Conservation (phyloP, 2,888 invertebrate species). For the Patella pellucida region DNA sequence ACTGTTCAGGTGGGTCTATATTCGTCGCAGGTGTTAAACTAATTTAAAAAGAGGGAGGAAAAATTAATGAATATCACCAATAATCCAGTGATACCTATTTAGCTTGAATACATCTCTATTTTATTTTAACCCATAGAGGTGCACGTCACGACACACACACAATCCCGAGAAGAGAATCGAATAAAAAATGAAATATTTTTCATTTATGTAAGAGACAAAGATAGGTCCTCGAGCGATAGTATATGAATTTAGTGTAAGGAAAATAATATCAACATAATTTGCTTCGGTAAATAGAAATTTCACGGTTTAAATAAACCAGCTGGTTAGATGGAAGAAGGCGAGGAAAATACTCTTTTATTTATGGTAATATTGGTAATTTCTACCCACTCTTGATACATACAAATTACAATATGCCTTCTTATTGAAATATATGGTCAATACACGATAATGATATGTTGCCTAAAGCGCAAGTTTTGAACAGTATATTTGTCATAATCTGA, state of each 20-base stretch:
- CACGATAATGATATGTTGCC: slow-evolving; percentile 10
- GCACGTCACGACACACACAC: not conserved
- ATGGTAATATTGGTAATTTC: not conserved
- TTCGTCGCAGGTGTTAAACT: not conserved
- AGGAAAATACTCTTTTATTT: slow-evolving; percentile 1
- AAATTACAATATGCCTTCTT: not conserved
- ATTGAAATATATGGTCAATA: not conserved
- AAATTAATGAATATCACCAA: slow-evolving; percentile 10
- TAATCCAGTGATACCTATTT: slow-evolving; percentile 9
- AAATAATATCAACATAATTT: slow-evolving; percentile 11
- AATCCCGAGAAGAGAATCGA: not conserved
- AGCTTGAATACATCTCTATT: slow-evolving; percentile 5
- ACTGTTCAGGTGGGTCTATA: too few species aligned
- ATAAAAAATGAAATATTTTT: slow-evolving; percentile 12
- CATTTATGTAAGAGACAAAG: slow-evolving; percentile 11
- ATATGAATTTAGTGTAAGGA: slow-evolving; percentile 7
- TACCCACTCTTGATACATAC: not conserved
- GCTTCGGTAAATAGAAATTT: slow-evolving; percentile 9
- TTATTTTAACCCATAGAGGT: slow-evolving; percentile 1
- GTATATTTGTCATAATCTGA: slow-evolving; percentile 2
- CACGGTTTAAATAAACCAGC: slow-evolving; percentile 5
- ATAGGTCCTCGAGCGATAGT: slow-evolving; percentile 6
- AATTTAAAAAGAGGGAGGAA: slow-evolving; percentile 9
- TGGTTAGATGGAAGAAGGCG: slow-evolving; percentile 1
- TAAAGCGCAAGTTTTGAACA: not conserved